Conservation (phyloP, 2,888 invertebrate genomes). For the Folsomia manolachei region DNA sequence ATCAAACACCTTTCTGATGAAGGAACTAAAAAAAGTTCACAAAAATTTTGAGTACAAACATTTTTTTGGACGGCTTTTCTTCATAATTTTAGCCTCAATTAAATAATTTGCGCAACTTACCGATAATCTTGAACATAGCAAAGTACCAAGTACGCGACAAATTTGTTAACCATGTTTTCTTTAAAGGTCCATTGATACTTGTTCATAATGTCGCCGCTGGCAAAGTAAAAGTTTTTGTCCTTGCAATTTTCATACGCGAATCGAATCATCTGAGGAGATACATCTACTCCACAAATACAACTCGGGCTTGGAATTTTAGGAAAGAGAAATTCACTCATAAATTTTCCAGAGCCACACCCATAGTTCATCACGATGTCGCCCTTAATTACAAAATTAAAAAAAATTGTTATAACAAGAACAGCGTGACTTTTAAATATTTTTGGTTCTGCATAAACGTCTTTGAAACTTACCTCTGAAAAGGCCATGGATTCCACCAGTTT, state of each 20-base stretch:
- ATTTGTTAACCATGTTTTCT: neutral
- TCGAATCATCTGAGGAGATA: neutral
- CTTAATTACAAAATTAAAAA: too few relatives aligned
- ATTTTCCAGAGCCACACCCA: neutral
- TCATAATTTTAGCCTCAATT: too few relatives aligned
- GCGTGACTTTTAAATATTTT: too few relatives aligned
- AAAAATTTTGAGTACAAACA: too few relatives aligned
- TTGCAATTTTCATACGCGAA: neutral
- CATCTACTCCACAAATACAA: neutral
- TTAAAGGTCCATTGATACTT: constrained; percentile 1
- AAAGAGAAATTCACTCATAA: neutral
- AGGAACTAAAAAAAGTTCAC: neutral
- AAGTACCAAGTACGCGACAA: neutral
- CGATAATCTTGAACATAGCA: neutral
- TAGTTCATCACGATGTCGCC: neutral
- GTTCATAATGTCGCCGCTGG: neutral
- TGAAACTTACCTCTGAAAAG: too few relatives aligned
- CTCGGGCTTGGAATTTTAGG: neutral
- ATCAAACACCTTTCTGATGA: neutral
- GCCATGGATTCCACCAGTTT: neutral
- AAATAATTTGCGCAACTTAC: neutral
- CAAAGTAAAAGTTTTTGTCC: neutral
- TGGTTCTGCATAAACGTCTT: too few relatives aligned
- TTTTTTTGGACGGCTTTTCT: too few relatives aligned
- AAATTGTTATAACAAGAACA: too few relatives aligned